Base-by-base conservation (phyloP, 2,888 invertebrate species). In the Nesidiocoris tenuis region DNA sequence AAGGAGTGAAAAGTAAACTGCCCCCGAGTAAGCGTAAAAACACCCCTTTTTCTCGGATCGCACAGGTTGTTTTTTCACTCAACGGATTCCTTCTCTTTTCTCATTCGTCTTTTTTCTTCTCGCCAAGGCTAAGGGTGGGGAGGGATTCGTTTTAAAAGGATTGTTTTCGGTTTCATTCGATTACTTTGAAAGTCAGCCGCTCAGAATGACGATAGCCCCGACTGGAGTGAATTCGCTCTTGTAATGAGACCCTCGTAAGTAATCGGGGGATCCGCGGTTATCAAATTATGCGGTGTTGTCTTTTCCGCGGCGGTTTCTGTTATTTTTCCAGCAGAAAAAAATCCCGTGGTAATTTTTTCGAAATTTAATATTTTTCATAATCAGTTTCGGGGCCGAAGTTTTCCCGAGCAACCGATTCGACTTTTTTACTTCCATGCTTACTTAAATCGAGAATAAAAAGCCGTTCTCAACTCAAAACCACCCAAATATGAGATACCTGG, bases 31-130 rank as follows among this genome's bases (percentile, higher is more conserved):
- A 55, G 66, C 55, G 55, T 66, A 66, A 66, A 66, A 66, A 66
- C 66, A 55, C 24, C 24, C 12, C 39, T 39, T 39, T 39, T 39
- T 39, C 39, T 39, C 21, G 66, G 66, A 66, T 66, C 55, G 21
- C 66, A 55, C 66, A 66, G 66, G 66, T 66, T 66, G 66, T 66
- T 66, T 66, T 66, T 54, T 54, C 66, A 66, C 66, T 66, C 66
- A 39, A 55, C 66, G 55, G 66, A 66, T 66, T 66, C 66, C 18
- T 39, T 18, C 21, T 66, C 54, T 39, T 39, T 39, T 39, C 39
- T 12, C 39, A 39, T 39, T 39, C 39, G 39, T 39, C 39, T 39
- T 12, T 7, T n/a, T 12, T 23, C 57, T 17, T 3, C 23, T 63
- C 63, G 63, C 24, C 64, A n/a, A n/a, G n/a, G n/a, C n/a, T 64